Conservation (phyloP, 2,113 vertebrate genomes). For the Paradoxurus hermaphroditus region DNA sequence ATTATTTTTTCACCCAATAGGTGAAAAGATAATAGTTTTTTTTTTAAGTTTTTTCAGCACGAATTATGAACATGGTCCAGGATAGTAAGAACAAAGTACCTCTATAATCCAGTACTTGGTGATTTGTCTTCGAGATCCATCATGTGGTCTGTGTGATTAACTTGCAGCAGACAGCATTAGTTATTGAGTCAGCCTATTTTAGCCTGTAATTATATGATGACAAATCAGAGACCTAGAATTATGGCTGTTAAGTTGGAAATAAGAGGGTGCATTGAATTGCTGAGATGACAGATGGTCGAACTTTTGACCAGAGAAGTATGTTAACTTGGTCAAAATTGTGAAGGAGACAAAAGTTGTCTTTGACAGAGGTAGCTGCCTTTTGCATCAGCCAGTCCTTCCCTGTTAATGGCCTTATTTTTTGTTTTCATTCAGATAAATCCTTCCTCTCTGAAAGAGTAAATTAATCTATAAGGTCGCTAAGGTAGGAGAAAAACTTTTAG, state of each 20-base stretch:
- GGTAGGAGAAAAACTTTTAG: neutral
- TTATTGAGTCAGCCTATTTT: slow-evolving; percentile 79
- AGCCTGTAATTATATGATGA: slow-evolving; percentile 80
- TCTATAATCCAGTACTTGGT: slow-evolving; percentile 69
- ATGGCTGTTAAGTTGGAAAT: slow-evolving; percentile 74
- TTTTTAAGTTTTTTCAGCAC: neutral
- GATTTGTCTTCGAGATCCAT: slow-evolving; percentile 70
- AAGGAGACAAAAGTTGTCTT: neutral
- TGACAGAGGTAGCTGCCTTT: neutral
- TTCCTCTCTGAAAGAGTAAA: neutral
- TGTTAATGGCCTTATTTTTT: neutral
- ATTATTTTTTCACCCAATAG: neutral
- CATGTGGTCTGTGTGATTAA: slow-evolving; percentile 76
- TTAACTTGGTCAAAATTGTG: slow-evolving; percentile 24
- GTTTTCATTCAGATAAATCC: neutral
- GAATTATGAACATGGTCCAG: neutral
- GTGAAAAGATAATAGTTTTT: neutral
- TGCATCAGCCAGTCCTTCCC: neutral
- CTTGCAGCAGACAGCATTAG: slow-evolving; percentile 77
- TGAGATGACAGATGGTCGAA: slow-evolving; percentile 28
- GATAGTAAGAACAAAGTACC: neutral
- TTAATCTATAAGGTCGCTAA: neutral
- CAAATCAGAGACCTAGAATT: slow-evolving; percentile 79
- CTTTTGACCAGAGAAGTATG: slow-evolving; percentile 16
- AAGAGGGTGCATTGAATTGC: slow-evolving; percentile 48